Evolutionary conservation across 2,888 invertebrate species (phyloP).

Genomic region (Agrochola circellaris): DNA sequence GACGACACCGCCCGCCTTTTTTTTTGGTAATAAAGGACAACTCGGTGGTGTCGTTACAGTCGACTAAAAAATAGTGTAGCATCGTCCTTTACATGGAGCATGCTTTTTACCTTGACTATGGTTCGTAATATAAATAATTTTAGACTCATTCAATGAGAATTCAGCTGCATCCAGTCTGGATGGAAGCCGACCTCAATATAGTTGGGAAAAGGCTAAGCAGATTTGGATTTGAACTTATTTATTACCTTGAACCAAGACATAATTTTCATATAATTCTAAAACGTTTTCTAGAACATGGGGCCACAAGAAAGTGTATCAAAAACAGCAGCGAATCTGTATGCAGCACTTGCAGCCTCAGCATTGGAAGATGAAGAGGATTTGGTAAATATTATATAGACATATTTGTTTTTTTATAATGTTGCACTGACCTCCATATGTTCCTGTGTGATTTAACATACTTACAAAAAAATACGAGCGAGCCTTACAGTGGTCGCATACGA

Average conservation of each 20-base stretch:
- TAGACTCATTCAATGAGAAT: no score
- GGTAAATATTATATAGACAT: slow-evolving; percentile 73
- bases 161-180: no score
- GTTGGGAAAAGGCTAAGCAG: no score
- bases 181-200: no score
- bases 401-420: neutral
- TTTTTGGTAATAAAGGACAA: neutral
- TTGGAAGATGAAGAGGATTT: slow-evolving; percentile 94
- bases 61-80: neutral
- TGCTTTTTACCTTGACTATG: no score
- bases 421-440: neutral
- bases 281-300: slow-evolving; percentile 63
- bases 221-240: neutral
- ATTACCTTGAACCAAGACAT: neutral
- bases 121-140: no score
- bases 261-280: neutral
- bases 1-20: no score
- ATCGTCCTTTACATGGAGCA: neutral
- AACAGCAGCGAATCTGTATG: slow-evolving; percentile 96
- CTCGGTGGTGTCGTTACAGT: neutral
- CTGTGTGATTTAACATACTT: no score
- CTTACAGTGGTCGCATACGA: no score
- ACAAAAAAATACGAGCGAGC: no score
- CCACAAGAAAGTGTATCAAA: slow-evolving; percentile 93
- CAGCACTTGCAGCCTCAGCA: slow-evolving; percentile 95